Percentiles rank a stretch among this genome's conserved stretches.
These are phyloP conservation scores for Rhinogobius similis DNA, from an alignment of 2,113 vertebrate genomes.

Conservation along the genomic window DNA sequence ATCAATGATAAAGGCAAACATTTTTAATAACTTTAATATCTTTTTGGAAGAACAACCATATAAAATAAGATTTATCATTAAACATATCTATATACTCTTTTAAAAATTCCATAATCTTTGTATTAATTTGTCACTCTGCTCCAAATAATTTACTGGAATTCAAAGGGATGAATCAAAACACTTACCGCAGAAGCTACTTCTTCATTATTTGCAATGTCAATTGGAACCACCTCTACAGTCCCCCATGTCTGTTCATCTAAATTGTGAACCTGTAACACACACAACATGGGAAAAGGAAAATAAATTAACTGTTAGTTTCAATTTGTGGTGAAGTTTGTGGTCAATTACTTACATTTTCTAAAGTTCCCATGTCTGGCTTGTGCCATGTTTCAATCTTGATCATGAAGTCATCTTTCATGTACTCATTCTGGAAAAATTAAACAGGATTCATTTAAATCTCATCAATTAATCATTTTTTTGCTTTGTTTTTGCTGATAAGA, in stretches of 20 bases:
- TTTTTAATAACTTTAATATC: neutral
- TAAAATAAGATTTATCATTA: neutral
- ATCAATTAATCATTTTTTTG: too few species aligned
- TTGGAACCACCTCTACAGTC: slow-evolving; percentile 89
- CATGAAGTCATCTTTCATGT: slow-evolving; percentile 99
- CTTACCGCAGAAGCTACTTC: slow-evolving; percentile 90
- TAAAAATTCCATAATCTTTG: too few species aligned
- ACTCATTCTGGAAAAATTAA: slow-evolving; percentile 86
- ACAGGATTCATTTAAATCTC: neutral
- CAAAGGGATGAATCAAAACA: slow-evolving; percentile 17
- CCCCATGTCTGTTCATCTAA: slow-evolving; percentile 93
- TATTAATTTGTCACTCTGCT: neutral
- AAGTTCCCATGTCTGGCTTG: slow-evolving; percentile 91
- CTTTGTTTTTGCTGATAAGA: neutral
- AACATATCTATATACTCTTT: too few species aligned
- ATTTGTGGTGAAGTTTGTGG: neutral
- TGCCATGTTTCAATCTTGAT: slow-evolving; percentile 99
- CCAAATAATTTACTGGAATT: neutral
- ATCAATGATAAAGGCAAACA: neutral
- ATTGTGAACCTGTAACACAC: slow-evolving; percentile 84
- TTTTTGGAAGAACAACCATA: too few species aligned
- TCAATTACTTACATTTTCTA: slow-evolving; percentile 89
- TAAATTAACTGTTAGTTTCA: neutral
- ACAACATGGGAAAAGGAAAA: neutral
- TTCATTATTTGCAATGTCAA: slow-evolving; percentile 92